phyloP scores from a whole-genome alignment of 2,797 vertebrate genomes.

The Lutjanus campechanus region DNA sequence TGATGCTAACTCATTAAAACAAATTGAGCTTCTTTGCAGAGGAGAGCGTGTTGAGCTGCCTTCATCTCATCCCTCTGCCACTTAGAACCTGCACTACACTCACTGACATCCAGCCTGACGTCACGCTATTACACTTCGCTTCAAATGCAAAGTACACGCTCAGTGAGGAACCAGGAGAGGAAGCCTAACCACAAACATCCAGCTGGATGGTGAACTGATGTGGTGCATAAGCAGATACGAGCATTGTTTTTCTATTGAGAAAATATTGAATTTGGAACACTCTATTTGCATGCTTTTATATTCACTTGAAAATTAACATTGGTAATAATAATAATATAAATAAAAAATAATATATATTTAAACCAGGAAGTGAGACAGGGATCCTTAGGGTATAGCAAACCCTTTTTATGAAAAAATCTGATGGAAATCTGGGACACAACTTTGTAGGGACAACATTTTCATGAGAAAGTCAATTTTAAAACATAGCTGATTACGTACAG shows the following conservation, averaged over 20 bases:
- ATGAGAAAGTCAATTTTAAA: too few relatives aligned
- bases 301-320: too few relatives aligned
- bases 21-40: conserved; percentile 53
- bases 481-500: too few relatives aligned
- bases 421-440: too few relatives aligned
- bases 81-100: conserved; percentile 2
- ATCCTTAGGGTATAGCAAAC: too few relatives aligned
- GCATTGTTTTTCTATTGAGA: not conserved
- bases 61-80: conserved; percentile 29
- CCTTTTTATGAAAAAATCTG: too few relatives aligned
- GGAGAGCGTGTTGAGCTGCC: conserved; percentile 23
- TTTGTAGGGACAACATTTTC: too few relatives aligned
- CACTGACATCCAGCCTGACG: conserved; percentile 1
- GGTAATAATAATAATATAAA: too few relatives aligned
- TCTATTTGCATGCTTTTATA: not conserved
- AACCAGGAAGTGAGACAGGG: too few relatives aligned
- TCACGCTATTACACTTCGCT: not conserved
- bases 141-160: not conserved
- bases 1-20: conserved; percentile 63
- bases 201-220: not conserved
- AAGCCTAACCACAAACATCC: not conserved
- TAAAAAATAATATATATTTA: too few relatives aligned
- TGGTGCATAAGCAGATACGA: not conserved
- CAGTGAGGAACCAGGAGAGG: not conserved
- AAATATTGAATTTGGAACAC: not conserved